Evolutionary conservation across 2,888 invertebrate genomes (phyloP).

Genomic region (Protonemura montana): DNA sequence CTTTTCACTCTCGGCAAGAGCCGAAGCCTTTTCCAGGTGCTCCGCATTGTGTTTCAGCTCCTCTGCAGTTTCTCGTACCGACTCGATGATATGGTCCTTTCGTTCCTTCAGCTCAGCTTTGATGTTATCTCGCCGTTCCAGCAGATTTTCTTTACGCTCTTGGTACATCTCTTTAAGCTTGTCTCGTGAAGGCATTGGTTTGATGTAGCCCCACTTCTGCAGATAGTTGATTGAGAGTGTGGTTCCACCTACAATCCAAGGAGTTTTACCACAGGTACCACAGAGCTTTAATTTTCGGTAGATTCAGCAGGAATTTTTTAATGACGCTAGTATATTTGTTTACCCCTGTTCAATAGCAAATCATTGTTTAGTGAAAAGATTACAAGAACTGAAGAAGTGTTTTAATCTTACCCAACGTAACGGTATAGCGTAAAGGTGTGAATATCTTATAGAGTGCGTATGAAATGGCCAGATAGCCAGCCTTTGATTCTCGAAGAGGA

Average conservation of each 20-base stretch:
- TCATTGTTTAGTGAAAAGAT: too few relatives aligned
- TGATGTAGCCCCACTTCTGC: conserved; percentile 80
- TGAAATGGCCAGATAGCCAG: conserved; percentile 89
- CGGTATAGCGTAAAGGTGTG: conserved; percentile 90
- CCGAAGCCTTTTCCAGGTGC: background rate
- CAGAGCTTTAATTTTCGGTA: too few relatives aligned
- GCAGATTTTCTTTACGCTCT: conserved; percentile 63
- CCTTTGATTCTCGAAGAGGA: conserved; percentile 77
- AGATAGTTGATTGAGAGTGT: conserved; percentile 85
- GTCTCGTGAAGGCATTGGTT: conserved; percentile 76
- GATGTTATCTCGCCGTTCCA: conserved; percentile 63
- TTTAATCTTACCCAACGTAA: conserved; percentile 77
- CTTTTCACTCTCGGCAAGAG: conserved; percentile 20
- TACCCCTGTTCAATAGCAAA: too few relatives aligned
- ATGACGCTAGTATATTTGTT: too few relatives aligned
- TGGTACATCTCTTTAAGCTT: conserved; percentile 70
- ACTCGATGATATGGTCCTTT: conserved; percentile 39
- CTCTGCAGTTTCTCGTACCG: conserved; percentile 38
- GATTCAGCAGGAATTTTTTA: too few relatives aligned
- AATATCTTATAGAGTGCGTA: conserved; percentile 93
- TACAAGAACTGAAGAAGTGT: too few relatives aligned
- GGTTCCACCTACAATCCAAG: conserved; percentile 75
- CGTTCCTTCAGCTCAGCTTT: conserved; percentile 41
- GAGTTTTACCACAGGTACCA: conserved; percentile 33
- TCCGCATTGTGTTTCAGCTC: conserved; percentile 36